Evolutionary conservation across 2,888 invertebrate genomes (phyloP).

Genomic region (Shargacucullia verbasci): DNA sequence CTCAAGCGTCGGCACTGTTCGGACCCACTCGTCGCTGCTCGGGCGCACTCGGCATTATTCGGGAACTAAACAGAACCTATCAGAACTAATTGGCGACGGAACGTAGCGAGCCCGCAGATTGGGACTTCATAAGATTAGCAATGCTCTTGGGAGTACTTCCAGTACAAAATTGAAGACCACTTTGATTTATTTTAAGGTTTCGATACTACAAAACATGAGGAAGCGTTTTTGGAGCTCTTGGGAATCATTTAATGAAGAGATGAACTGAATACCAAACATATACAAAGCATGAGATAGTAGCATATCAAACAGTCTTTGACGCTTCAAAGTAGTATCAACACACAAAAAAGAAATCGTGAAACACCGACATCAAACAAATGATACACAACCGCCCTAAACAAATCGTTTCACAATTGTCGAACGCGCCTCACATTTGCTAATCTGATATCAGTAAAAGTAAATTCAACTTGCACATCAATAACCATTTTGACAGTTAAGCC

Average conservation of each 20-base stretch:
- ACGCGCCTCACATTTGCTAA: conserved; percentile 66
- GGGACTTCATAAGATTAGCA: conserved; percentile 70
- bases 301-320: conserved; percentile 42
- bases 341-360: conserved; percentile 41
- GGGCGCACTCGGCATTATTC: conserved; percentile 59
- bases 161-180: conserved; percentile 42
- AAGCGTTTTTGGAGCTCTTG: not conserved
- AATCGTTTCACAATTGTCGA: conserved; percentile 46
- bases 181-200: conserved; percentile 43
- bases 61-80: conserved; percentile 68
- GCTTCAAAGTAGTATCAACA: conserved; percentile 27
- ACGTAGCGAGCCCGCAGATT: conserved; percentile 70
- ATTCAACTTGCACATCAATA: conserved; percentile 83
- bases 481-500: conserved; percentile 84
- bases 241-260: not conserved
- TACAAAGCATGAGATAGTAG: too few species aligned
- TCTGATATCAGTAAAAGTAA: conserved; percentile 80
- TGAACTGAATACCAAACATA: not conserved
- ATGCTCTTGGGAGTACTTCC: conserved; percentile 52
- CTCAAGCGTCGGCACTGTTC: conserved; percentile 42
- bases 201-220: conserved; percentile 7
- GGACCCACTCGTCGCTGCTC: conserved; percentile 43
- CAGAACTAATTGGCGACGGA: conserved; percentile 75
- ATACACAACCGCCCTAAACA: conserved; percentile 34
- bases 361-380: conserved; percentile 49